Evolutionary conservation across 2,113 vertebrate genomes (phyloP).

Genomic region (Pollachius pollachius): DNA sequence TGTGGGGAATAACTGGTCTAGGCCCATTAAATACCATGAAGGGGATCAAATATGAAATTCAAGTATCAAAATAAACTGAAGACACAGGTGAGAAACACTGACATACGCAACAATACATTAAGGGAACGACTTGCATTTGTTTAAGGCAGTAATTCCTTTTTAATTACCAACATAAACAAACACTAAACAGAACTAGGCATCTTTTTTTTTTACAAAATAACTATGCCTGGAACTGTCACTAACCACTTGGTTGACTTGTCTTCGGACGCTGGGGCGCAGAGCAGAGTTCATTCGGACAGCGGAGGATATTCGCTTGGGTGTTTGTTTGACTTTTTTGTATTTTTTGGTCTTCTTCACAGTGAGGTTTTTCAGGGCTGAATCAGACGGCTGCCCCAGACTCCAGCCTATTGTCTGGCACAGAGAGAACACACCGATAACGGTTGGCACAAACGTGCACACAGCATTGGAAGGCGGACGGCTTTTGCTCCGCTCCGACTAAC

Average conservation of each 20-base stretch:
- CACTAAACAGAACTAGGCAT: constrained; percentile 61
- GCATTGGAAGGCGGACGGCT: constrained; percentile 50
- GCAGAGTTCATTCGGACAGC: constrained; percentile 62
- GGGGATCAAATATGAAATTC: constrained; percentile 63
- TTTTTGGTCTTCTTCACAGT: constrained; percentile 73
- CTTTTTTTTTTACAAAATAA: constrained; percentile 63
- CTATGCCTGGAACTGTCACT: constrained; percentile 52
- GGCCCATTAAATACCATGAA: constrained; percentile 35
- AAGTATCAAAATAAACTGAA: constrained; percentile 75
- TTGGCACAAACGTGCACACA: constrained; percentile 65
- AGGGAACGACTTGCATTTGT: constrained; percentile 68
- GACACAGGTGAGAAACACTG: constrained; percentile 51
- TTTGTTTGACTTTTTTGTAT: constrained; percentile 50
- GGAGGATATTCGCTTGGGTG: constrained; percentile 48
- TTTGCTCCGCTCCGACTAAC: constrained; percentile 69
- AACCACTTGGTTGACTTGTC: constrained; percentile 68
- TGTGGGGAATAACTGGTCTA: constrained; percentile 35
- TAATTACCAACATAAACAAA: constrained; percentile 32
- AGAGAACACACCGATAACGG: constrained; percentile 34
- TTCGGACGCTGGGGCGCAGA: constrained; percentile 51
- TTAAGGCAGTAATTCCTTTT: constrained; percentile 69
- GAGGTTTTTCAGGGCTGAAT: constrained; percentile 64
- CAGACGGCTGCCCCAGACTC: constrained; percentile 32
- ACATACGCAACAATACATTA: constrained; percentile 72
- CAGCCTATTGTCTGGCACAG: constrained; percentile 66